Evolutionary conservation across 2,113 vertebrate genomes (phyloP).

Genomic region (Catharus bicknelli): DNA sequence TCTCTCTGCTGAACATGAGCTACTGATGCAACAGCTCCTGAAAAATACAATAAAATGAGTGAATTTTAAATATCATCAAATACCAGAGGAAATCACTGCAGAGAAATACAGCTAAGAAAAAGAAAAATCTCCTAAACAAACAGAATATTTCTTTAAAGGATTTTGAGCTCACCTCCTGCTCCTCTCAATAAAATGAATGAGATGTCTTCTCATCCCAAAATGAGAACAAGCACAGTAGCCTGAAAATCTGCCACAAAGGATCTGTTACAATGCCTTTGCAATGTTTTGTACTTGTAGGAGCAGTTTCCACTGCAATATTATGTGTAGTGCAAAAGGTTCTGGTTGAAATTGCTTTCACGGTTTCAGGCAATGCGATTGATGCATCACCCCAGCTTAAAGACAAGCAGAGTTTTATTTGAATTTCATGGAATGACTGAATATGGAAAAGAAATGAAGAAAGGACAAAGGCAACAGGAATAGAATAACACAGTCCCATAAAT

Average conservation of each 20-base stretch:
- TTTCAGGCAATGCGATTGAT: background rate
- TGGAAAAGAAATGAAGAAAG: background rate
- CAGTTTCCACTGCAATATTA: background rate
- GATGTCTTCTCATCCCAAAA: background rate
- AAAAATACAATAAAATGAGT: background rate
- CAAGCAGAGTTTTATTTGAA: background rate
- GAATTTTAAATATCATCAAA: background rate
- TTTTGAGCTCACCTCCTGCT: background rate
- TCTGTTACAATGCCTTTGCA: background rate
- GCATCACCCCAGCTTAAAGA: background rate
- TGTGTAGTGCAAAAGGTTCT: background rate
- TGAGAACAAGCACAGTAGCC: background rate
- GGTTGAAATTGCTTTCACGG: background rate
- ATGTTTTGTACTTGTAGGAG: background rate
- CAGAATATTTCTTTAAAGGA: background rate
- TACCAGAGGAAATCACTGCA: background rate
- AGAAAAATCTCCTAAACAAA: background rate
- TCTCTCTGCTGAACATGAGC: background rate
- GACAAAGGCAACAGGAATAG: background rate
- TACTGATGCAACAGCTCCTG: background rate
- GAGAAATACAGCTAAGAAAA: background rate
- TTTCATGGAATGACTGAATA: background rate
- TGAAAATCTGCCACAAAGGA: constrained; percentile 1
- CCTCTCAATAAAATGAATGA: background rate
- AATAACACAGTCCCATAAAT: background rate